Evolutionary conservation across 1,140 invertebrate species (phyloP).

Genomic region (Bicyclus anynana): DNA sequence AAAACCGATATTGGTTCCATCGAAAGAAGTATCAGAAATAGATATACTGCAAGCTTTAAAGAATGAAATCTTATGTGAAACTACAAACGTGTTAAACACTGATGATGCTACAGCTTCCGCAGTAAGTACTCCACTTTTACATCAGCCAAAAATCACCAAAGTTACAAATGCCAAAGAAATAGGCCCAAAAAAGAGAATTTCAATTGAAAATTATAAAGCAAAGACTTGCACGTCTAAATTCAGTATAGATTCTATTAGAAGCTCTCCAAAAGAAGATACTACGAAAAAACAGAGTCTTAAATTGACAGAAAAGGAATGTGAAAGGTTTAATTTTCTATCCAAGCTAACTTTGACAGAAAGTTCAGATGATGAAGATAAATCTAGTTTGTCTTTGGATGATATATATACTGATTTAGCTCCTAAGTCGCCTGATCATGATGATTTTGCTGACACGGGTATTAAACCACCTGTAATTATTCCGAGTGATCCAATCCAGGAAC

Average conservation of each 20-base stretch:
- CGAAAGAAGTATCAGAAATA: slow-evolving; percentile 57
- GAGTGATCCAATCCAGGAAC: slow-evolving; percentile 48
- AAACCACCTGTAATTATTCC: slow-evolving; percentile 63
- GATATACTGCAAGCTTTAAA: slow-evolving; percentile 73
- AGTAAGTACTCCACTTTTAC: slow-evolving; percentile 42
- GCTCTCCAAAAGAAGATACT: slow-evolving; percentile 41
- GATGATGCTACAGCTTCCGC: slow-evolving; percentile 29
- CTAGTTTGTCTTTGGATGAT: slow-evolving; percentile 33
- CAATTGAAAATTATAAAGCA: slow-evolving; percentile 73
- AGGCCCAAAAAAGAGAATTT: slow-evolving; percentile 63
- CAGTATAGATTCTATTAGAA: slow-evolving; percentile 25
- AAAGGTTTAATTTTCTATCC: slow-evolving; percentile 78
- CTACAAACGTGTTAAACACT: slow-evolving; percentile 33
- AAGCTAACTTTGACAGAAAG: slow-evolving; percentile 53
- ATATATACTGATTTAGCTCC: slow-evolving; percentile 52
- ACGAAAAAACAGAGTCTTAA: slow-evolving; percentile 62
- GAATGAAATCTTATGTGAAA: slow-evolving; percentile 66
- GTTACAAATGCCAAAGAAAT: slow-evolving; percentile 56
- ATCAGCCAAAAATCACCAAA: slow-evolving; percentile 66
- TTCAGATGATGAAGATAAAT: slow-evolving; percentile 46
- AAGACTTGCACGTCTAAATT: slow-evolving; percentile 33
- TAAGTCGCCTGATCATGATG: slow-evolving; percentile 63
- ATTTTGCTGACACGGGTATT: slow-evolving; percentile 37
- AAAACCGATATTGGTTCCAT: slow-evolving; percentile 21
- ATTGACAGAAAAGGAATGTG: slow-evolving; percentile 75